Evolutionary conservation across 2,113 vertebrate genomes (phyloP).

Genomic region (Erpornis zantholeuca): DNA sequence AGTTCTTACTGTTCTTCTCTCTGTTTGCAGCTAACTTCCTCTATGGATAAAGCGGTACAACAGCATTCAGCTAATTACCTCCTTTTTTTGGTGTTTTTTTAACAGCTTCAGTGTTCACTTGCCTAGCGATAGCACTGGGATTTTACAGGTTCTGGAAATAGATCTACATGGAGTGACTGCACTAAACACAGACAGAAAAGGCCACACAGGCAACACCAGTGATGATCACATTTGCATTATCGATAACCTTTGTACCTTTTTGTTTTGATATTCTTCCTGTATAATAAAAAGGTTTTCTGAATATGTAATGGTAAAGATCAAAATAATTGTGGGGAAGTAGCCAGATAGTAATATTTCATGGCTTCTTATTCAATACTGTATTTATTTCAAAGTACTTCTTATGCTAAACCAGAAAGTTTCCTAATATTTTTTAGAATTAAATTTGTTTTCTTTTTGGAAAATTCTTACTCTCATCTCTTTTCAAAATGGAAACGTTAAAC

Average conservation of each 20-base stretch:
- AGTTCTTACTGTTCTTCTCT: neutral
- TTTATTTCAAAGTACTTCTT: neutral
- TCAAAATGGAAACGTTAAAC: neutral
- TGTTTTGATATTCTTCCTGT: neutral
- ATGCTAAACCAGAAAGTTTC: neutral
- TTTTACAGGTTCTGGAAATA: conserved; percentile 91
- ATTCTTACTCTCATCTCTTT: neutral
- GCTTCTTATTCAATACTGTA: neutral
- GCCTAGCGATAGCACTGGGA: conserved; percentile 87
- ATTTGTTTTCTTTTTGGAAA: neutral
- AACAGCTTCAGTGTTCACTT: conserved; percentile 89
- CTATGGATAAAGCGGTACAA: neutral
- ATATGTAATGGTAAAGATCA: neutral
- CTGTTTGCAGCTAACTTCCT: neutral
- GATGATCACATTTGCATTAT: fast-evolving
- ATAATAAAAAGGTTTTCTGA: neutral
- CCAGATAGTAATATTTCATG: neutral
- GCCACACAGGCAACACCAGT: neutral
- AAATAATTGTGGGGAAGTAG: neutral
- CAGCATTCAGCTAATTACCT: neutral
- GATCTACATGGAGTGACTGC: neutral
- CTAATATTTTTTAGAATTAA: neutral
- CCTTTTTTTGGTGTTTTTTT: neutral
- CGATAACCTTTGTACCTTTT: neutral
- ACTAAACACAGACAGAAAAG: neutral